Evolutionary conservation across 2,797 vertebrate species (phyloP), one percentile per base, ranked within the genome.

Genomic region (Anguilla marmorata): DNA sequence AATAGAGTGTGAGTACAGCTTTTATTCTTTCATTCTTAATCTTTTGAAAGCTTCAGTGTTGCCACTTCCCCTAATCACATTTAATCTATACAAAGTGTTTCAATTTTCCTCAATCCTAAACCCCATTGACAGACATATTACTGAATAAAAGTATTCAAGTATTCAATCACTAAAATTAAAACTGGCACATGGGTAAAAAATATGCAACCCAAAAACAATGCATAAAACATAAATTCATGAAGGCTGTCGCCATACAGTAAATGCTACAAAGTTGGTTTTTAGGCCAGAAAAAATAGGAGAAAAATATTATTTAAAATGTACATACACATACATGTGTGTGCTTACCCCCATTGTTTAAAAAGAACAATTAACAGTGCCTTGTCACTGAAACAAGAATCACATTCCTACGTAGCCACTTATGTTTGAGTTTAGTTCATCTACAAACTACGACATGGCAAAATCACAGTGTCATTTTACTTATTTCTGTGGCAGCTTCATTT

Each of bases 71-170:
- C 52, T 87, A 80, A 87, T 82, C 72, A 82, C 37, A 58, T 60
- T 27, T 82, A 58, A 87, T 58, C 74, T 79, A 58, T 80, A 80
- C 69, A 56, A 79, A 45, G 52, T 79, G 76, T 45, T 74, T 86
- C 66, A 37, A 89, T 91, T 92, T 91, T 84, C 30, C 91, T 93
- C 87, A 92, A 89, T 74, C 84, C 91, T 48, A 48, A 80, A 45
- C 45, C 37, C 79, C 9, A 4, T 79, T 45, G 37, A 21, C 7
- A 5, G 37, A 21, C 37, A 79, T 79, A 79, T 41, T 79, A 21
- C 14, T 41, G 37, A 79, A 79, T 79, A 3, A 41, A 79, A 41
- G 1, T 19, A n/a, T 82, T 48, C 6, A 82, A n/a, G 7, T 19
- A n/a, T 82, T 48, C 6, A 82, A n/a, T 76, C 74, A 76, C 14